These are phyloP conservation scores for Thermophis baileyi DNA, from an alignment of 2,113 vertebrate genomes.

Conservation along the genomic window DNA sequence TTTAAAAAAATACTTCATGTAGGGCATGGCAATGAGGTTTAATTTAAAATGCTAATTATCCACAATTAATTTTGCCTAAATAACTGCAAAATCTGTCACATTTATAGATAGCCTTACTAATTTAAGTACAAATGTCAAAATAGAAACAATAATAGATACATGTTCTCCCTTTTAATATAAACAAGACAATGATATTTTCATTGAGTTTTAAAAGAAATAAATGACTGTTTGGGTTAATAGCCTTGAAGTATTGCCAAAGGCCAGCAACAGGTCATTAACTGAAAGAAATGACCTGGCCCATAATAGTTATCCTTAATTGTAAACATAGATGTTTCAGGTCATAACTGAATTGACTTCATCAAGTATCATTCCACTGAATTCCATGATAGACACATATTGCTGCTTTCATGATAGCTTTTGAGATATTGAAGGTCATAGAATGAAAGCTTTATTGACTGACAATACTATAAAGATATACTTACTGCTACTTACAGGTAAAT, in stretches of 20 bases:
- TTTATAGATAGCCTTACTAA: neutral
- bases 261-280: conserved; percentile 52
- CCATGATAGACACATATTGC: conserved; percentile 33
- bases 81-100: neutral
- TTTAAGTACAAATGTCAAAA: neutral
- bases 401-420: conserved; percentile 35
- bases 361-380: conserved; percentile 31
- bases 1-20: neutral
- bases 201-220: conserved; percentile 61
- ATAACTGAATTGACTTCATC: conserved; percentile 29
- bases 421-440: conserved; percentile 23
- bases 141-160: conserved; percentile 1
- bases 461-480: conserved; percentile 16
- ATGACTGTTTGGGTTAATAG: conserved; percentile 57
- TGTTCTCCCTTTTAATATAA: conserved; percentile 38
- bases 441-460: conserved; percentile 17
- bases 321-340: conserved; percentile 53
- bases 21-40: neutral
- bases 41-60: neutral
- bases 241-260: conserved; percentile 48
- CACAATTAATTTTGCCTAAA: neutral
- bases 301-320: conserved; percentile 60
- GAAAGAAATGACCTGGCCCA: conserved; percentile 57
- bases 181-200: conserved; percentile 31
- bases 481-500: neutral